Conservation (phyloP, 2,113 vertebrate genomes). For the Tetrao urogallus region DNA sequence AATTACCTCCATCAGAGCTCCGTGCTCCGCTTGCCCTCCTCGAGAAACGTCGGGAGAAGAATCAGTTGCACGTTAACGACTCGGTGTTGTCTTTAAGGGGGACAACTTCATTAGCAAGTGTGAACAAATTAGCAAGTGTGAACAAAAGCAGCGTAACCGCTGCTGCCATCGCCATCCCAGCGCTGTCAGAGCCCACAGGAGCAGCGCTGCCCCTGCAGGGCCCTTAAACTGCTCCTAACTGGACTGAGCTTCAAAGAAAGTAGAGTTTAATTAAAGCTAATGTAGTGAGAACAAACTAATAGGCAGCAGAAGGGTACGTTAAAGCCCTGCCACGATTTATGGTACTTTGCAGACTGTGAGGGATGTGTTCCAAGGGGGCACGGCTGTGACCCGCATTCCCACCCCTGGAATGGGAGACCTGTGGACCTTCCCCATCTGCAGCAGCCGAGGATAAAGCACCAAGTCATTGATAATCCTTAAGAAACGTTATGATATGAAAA, state of each 20-base stretch:
- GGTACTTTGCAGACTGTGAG: accelerated
- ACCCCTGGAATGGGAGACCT: too few species aligned
- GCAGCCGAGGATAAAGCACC: neutral
- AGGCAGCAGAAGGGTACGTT: neutral
- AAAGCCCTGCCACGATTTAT: neutral
- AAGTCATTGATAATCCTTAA: constrained; percentile 30
- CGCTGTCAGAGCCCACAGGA: neutral
- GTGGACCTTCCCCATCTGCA: too few species aligned
- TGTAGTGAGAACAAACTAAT: neutral
- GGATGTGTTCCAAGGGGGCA: neutral
- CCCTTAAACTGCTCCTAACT: neutral
- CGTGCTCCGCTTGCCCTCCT: neutral
- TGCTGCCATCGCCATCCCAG: neutral
- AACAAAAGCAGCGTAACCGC: neutral
- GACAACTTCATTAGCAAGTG: constrained; percentile 57
- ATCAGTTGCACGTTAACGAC: constrained; percentile 4
- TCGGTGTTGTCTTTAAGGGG: neutral
- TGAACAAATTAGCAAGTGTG: constrained; percentile 17
- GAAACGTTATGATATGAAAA: constrained; percentile 39
- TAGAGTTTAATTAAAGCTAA: constrained; percentile 8
- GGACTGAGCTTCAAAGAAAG: neutral
- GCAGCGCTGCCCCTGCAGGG: neutral
- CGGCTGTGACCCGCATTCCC: neutral
- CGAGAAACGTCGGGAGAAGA: neutral
- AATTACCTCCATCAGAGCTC: neutral